phyloP scores from a whole-genome alignment of 2,113 vertebrate genomes.

The Melanerpes formicivorus region DNA sequence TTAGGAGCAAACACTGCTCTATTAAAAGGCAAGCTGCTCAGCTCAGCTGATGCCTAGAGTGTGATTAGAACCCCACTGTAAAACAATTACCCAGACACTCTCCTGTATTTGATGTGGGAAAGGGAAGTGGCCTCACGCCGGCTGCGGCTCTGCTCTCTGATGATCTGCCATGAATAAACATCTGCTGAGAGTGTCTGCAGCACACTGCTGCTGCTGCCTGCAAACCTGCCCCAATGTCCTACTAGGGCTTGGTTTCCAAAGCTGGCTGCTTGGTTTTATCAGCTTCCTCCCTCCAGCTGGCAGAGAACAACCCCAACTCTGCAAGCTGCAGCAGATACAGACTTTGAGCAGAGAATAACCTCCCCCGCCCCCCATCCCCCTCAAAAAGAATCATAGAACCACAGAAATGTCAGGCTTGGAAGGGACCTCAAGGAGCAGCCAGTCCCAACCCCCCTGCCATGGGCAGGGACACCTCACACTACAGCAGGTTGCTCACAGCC shows the following conservation, averaged over 20 bases:
- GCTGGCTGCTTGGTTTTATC: conserved; percentile 53
- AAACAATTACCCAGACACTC: conserved; percentile 69
- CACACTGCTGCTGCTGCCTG: conserved; percentile 60
- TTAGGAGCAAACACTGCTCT: conserved; percentile 62
- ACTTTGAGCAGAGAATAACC: conserved; percentile 38
- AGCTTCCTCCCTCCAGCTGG: conserved; percentile 57
- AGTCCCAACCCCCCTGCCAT: no score
- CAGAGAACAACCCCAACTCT: not conserved
- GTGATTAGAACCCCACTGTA: conserved; percentile 75
- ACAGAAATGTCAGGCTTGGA: no score
- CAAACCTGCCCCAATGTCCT: conserved; percentile 49
- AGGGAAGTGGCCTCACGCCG: conserved; percentile 63
- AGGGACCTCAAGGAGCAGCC: no score
- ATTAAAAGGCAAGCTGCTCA: conserved; percentile 66
- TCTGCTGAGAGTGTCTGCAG: conserved; percentile 29
- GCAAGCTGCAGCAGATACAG: not conserved
- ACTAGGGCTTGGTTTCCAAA: conserved; percentile 65
- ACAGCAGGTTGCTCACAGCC: no score
- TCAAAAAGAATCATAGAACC: not conserved
- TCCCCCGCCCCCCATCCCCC: not conserved
- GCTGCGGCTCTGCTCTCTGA: not conserved
- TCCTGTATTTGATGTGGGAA: conserved; percentile 65
- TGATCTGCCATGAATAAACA: not conserved
- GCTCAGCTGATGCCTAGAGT: conserved; percentile 43
- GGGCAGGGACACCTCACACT: no score